Evolutionary conservation across 2,113 vertebrate genomes (phyloP).

Genomic region (Oriolus oriolus): DNA sequence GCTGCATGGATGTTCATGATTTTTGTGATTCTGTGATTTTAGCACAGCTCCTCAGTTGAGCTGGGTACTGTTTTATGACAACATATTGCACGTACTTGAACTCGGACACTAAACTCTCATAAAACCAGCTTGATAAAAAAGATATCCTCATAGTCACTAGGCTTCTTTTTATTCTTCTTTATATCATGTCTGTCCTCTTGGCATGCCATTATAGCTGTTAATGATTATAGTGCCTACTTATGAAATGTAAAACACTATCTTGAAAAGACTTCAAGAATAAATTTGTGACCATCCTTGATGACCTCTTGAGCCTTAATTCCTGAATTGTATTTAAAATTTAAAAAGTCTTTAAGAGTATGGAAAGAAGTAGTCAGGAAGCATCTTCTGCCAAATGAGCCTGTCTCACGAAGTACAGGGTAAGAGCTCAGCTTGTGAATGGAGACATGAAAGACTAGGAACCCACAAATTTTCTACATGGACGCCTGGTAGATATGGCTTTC

Average conservation of each 20-base stretch:
- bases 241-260: neutral
- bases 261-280: neutral
- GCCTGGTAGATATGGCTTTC: neutral
- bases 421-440: neutral
- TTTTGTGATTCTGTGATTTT: neutral
- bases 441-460: neutral
- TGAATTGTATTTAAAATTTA: neutral
- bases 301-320: neutral
- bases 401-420: neutral
- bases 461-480: neutral
- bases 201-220: neutral
- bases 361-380: neutral
- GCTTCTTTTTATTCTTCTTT: neutral
- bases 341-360: neutral
- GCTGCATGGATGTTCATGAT: neutral
- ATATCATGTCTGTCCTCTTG: neutral
- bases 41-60: neutral
- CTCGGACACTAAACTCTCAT: neutral
- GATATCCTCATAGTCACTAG: neutral
- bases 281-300: neutral
- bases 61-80: neutral
- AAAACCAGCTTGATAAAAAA: neutral
- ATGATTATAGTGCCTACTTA: neutral
- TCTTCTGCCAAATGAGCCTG: neutral
- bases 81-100: neutral